These are phyloP conservation scores for Metridium senile DNA, from an alignment of 92 coral and sea anemone species.

Conservation along the genomic window DNA sequence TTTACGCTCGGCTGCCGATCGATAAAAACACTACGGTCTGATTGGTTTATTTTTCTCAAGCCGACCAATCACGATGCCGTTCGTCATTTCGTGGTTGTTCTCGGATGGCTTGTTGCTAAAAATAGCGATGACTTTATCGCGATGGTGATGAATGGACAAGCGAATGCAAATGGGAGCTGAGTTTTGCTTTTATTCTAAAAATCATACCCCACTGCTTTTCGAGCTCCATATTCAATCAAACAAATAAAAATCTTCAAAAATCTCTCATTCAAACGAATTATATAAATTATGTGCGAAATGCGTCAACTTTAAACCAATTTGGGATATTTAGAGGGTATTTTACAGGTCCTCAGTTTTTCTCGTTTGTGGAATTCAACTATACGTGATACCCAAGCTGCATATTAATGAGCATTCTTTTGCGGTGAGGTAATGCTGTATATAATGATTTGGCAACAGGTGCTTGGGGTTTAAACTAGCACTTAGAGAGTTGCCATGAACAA, in stretches of 20 bases:
- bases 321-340: background rate
- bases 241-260: background rate
- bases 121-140: slow-evolving; percentile 29
- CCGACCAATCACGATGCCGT: slow-evolving; percentile 8
- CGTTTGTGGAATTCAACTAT: slow-evolving; percentile 2
- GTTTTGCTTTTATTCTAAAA: slow-evolving; percentile 5
- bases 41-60: slow-evolving; percentile 14
- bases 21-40: background rate
- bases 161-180: slow-evolving; percentile 1
- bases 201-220: background rate
- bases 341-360: background rate
- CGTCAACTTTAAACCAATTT: background rate
- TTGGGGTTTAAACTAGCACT: background rate
- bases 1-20: slow-evolving; percentile 32
- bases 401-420: slow-evolving; percentile 18
- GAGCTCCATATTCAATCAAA: background rate
- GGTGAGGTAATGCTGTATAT: slow-evolving; percentile 27
- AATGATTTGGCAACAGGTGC: slow-evolving; percentile 32
- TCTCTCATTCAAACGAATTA: background rate
- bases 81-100: background rate
- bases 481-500: background rate
- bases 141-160: slow-evolving; percentile 9
- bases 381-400: slow-evolving; percentile 8
- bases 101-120: slow-evolving; percentile 31
- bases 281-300: background rate